Evolutionary conservation across 2,797 vertebrate species (phyloP), one percentile per base, ranked within the genome.

Genomic region (Xerus rutilus): DNA sequence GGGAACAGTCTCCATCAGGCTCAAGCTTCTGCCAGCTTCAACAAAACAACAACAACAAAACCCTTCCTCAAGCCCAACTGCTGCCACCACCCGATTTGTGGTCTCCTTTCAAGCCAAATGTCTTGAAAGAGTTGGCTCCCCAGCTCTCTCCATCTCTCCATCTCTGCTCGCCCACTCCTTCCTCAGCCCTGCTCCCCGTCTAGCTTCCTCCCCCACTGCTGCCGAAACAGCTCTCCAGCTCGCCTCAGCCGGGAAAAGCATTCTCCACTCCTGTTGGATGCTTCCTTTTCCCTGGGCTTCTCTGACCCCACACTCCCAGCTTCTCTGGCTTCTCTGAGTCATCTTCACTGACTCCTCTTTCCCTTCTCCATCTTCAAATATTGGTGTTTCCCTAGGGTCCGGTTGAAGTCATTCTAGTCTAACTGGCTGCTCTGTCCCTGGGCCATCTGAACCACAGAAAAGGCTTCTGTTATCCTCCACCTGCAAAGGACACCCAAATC

Each of bases 261-360:
- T 43, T 76, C 73, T 32, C 69, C 62, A 52, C 73, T 81, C 89
- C 59, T 74, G 84, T 47, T 83, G 21, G 49, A 64, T 39, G 8
- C 70, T 57, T 85, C 28, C 77, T 52, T 88, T 67, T 57, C 35
- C 73, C 86, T 83, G 21, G n/a, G 65, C 65, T 93, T 78, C 92
- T 72, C 85, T 67, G 59, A 64, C 70, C 49, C 76, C 43, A 0
- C 39, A 18, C 74, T 82, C 89, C 84, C 72, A 43, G 54, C 67
- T 91, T 59, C 81, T 86, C 74, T 70, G 35, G 43, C 49, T 89
- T 52, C 39, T 81, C 82, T 79, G 57, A 32, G 67, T 86, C 39
- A 5, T 96, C 86, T 86, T 72, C 85, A 94, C 96, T 93, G 81
- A 96, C 87, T 86, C 94, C 89, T 52, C 73, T 69, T 86, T 47